Percentiles rank a stretch among this genome's conserved stretches.
Evolutionary conservation across 2,113 vertebrate species (phyloP).

Genomic region (Zonotrichia leucophrys): DNA sequence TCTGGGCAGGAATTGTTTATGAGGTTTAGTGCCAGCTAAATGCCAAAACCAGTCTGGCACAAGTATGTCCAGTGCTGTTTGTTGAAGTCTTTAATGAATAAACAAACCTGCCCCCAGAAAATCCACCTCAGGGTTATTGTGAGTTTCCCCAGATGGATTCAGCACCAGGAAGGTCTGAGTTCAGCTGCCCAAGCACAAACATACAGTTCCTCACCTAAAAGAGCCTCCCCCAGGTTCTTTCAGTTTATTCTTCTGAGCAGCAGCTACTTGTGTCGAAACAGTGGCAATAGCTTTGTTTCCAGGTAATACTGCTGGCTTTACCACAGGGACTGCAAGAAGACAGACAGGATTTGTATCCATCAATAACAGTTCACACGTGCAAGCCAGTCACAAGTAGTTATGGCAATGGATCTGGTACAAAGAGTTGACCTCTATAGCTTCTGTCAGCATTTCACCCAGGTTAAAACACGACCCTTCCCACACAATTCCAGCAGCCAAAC

Average conservation of each 20-base stretch:
- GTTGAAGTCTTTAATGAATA: background rate
- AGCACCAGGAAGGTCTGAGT: background rate
- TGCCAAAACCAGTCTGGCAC: constrained; percentile 17
- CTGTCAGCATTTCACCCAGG: background rate
- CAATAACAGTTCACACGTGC: background rate
- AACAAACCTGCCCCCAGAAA: background rate
- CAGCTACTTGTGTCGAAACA: constrained; percentile 76
- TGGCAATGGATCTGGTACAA: background rate
- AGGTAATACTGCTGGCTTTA: constrained; percentile 81
- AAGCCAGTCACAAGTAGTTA: background rate
- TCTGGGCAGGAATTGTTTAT: constrained; percentile 5
- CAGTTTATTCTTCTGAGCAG: constrained; percentile 87
- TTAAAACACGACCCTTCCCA: background rate
- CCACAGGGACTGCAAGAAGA: constrained; percentile 79
- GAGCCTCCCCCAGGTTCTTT: constrained; percentile 90
- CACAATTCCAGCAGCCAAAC: background rate
- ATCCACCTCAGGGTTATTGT: background rate
- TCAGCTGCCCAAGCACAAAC: background rate
- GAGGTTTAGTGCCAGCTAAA: constrained; percentile 18
- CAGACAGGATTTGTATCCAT: background rate
- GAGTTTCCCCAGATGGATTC: background rate
- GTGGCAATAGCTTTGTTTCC: constrained; percentile 81
- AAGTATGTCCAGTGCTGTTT: background rate
- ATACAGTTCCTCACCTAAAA: constrained; percentile 82
- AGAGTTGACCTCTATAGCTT: background rate